phyloP scores from a whole-genome alignment of 2,888 invertebrate genomes.

The Saturnia japonica region DNA sequence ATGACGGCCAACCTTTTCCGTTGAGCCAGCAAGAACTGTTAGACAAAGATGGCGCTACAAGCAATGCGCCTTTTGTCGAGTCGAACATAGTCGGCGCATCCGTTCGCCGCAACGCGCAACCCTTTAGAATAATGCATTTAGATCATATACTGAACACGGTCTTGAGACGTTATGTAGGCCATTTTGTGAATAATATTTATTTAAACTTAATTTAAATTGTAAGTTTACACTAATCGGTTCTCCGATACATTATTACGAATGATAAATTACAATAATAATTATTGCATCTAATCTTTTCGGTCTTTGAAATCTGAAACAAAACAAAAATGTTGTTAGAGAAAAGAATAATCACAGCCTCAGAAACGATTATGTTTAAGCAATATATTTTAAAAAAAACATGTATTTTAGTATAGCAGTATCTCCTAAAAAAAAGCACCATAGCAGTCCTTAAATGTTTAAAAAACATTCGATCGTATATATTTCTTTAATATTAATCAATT shows the following conservation, averaged over 20 bases:
- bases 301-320: neutral
- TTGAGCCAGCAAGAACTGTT: conserved; percentile 92
- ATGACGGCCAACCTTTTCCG: conserved; percentile 83
- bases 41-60: conserved; percentile 89
- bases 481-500: neutral
- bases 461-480: no score
- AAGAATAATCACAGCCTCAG: neutral
- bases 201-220: neutral
- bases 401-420: no score
- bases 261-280: neutral
- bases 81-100: conserved; percentile 83
- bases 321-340: neutral
- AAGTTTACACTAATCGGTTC: neutral
- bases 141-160: conserved; percentile 74
- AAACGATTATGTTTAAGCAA: neutral
- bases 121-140: conserved; percentile 78
- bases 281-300: neutral
- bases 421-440: no score
- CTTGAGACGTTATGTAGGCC: conserved; percentile 49
- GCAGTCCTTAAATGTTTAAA: no score
- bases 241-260: neutral
- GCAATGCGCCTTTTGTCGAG: conserved; percentile 85
- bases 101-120: conserved; percentile 67
- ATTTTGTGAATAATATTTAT: conserved; percentile 15
- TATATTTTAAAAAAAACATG: neutral